Percentiles rank a stretch among this genome's conserved stretches.
Conservation (phyloP, 2,113 vertebrate genomes). For the Pluvianellus socialis region DNA sequence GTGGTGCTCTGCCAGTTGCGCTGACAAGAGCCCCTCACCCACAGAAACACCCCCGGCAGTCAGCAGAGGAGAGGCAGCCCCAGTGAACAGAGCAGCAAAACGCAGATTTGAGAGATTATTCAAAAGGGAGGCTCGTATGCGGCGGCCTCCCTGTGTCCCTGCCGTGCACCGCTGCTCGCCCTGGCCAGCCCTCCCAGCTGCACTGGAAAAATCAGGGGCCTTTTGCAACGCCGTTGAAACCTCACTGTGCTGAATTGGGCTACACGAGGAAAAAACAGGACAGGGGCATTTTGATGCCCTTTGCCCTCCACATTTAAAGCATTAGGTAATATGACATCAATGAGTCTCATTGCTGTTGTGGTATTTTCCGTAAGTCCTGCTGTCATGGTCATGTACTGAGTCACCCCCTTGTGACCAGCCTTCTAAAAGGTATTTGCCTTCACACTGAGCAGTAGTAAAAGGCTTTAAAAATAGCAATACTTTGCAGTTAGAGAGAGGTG, state of each 20-base stretch:
- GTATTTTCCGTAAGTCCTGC: not conserved
- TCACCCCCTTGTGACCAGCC: rapidly evolving
- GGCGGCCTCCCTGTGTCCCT: not conserved
- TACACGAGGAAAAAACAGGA: not conserved
- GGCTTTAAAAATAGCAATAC: not conserved
- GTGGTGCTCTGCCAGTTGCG: not conserved
- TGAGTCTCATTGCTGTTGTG: not conserved
- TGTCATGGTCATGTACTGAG: not conserved
- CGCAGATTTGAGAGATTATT: not conserved
- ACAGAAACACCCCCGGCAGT: not conserved
- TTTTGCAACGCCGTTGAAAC: not conserved
- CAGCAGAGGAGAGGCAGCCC: not conserved
- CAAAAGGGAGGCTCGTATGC: not conserved
- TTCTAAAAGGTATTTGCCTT: not conserved
- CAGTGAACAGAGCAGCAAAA: not conserved
- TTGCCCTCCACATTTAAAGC: not conserved
- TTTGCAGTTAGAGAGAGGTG: not conserved
- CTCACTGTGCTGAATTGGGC: not conserved
- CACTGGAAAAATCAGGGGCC: not conserved
- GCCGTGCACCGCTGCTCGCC: not conserved
- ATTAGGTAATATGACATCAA: not conserved
- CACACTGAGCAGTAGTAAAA: not conserved
- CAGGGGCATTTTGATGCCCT: not conserved
- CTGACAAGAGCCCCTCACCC: not conserved
- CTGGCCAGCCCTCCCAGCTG: not conserved